Evolutionary conservation across 2,797 vertebrate genomes (phyloP).

Genomic region (Capromys pilorides): DNA sequence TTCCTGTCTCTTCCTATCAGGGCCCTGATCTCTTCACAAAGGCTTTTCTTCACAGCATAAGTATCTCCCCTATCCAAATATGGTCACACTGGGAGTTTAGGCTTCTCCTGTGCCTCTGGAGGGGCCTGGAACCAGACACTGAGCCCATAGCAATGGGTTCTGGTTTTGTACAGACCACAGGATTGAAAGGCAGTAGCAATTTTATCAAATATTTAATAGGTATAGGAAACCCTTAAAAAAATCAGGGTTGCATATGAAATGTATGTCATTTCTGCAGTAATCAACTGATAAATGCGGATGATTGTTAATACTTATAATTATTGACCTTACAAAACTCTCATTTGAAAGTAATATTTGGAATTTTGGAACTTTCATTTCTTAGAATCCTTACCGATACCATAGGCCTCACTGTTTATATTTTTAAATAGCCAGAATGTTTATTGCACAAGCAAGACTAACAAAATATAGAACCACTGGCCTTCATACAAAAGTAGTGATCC

Average conservation of each 20-base stretch:
- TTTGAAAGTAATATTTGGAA: conserved; percentile 39
- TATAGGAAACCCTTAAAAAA: background rate
- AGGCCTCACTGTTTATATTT: conserved; percentile 1
- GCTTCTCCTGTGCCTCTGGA: background rate
- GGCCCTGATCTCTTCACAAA: background rate
- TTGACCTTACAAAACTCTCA: conserved; percentile 33
- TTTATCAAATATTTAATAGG: background rate
- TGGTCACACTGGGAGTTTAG: background rate
- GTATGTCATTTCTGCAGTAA: background rate
- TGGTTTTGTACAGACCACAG: background rate
- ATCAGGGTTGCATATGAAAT: conserved; percentile 30
- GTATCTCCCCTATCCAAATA: background rate
- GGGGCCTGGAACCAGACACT: background rate
- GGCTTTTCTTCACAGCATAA: background rate
- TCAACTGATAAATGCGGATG: background rate
- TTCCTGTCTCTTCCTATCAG: background rate
- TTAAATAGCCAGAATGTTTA: conserved; percentile 22
- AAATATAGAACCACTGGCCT: background rate
- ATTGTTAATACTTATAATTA: conserved; percentile 18
- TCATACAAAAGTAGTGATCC: background rate
- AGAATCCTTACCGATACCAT: conserved; percentile 32
- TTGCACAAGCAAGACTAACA: background rate
- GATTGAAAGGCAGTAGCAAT: background rate
- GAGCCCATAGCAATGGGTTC: background rate
- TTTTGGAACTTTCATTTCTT: conserved; percentile 40